phyloP scores from a whole-genome alignment of 2,797 vertebrate species.

The Diplodus puntazzo region DNA sequence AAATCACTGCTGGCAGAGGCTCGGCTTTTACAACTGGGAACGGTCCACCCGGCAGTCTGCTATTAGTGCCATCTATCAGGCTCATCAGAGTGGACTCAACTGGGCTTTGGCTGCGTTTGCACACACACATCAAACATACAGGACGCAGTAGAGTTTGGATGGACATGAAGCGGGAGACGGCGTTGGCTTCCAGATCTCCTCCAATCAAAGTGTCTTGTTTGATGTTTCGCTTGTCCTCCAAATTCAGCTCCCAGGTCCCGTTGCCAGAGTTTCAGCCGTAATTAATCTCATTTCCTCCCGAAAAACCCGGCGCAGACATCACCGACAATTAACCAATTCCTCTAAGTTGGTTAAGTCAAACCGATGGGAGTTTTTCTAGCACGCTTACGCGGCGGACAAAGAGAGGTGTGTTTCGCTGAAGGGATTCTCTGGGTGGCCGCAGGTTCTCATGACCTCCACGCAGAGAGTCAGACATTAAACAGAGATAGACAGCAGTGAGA shows the following conservation, averaged over 20 bases:
- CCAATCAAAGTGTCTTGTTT: slow-evolving; percentile 50
- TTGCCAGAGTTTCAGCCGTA: slow-evolving; percentile 51
- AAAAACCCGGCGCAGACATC: slow-evolving; percentile 50
- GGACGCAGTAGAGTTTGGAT: slow-evolving; percentile 46
- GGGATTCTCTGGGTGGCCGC: slow-evolving; percentile 32
- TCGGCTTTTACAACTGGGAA: slow-evolving; percentile 56
- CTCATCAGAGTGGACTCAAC: slow-evolving; percentile 40
- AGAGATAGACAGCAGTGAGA: slow-evolving; percentile 56
- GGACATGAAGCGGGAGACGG: slow-evolving; percentile 36
- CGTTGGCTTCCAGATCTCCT: slow-evolving; percentile 57
- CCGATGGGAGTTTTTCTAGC: slow-evolving; percentile 24
- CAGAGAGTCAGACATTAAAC: slow-evolving; percentile 70
- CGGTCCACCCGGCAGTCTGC: slow-evolving; percentile 37
- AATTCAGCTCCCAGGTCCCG: slow-evolving; percentile 27
- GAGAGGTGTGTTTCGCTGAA: slow-evolving; percentile 59
- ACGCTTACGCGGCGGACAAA: slow-evolving; percentile 46
- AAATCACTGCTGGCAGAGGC: slow-evolving; percentile 66
- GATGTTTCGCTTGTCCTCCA: slow-evolving; percentile 57
- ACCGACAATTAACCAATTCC: slow-evolving; percentile 48
- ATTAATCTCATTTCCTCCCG: slow-evolving; percentile 73
- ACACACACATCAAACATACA: slow-evolving; percentile 35
- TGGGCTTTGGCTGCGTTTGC: slow-evolving; percentile 23
- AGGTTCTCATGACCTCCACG: slow-evolving; percentile 54
- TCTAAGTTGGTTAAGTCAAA: slow-evolving; percentile 39
- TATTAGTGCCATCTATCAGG: slow-evolving; percentile 60